A percentile compares a stretch with the other conserved stretches of the same genome.
These are phyloP conservation scores for Cerastoderma edule DNA, from an alignment of 2,888 invertebrate genomes.

Conservation along the genomic window DNA sequence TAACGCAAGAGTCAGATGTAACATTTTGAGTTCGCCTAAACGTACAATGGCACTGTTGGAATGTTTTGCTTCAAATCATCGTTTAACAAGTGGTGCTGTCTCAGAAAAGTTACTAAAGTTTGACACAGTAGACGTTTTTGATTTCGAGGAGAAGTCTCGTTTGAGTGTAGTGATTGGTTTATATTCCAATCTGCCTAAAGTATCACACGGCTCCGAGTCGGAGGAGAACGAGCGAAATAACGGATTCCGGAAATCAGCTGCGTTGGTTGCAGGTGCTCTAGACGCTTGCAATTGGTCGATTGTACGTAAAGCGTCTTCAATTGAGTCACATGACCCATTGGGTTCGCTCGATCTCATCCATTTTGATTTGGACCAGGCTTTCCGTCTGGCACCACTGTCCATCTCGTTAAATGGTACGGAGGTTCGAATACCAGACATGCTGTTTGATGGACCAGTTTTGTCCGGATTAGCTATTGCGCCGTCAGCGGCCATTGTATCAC, in stretches of 20 bases:
- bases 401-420: not conserved
- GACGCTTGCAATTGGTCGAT: not conserved
- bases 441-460: not conserved
- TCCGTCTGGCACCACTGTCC: conserved; percentile 19
- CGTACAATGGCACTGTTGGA: too few relatives aligned
- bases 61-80: too few relatives aligned
- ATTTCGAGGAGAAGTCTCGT: conserved; percentile 36
- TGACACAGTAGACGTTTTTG: conserved; percentile 32
- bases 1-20: not conserved
- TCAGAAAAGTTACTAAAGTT: conserved; percentile 44
- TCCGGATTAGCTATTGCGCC: not conserved
- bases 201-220: conserved; percentile 4
- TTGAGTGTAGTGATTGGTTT: not conserved
- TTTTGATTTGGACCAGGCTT: conserved; percentile 46
- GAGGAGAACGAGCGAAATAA: not conserved
- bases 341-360: conserved; percentile 41
- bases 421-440: not conserved
- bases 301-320: not conserved
- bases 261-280: not conserved
- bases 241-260: not conserved
- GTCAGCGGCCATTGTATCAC: not conserved
- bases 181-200: not conserved
- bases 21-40: not conserved
- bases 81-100: conserved; percentile 31
- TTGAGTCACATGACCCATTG: conserved; percentile 14